Percentiles rank a stretch among this genome's conserved stretches.
phyloP scores from a whole-genome alignment of 2,888 invertebrate species.

The Embidobia sp. region DNA sequence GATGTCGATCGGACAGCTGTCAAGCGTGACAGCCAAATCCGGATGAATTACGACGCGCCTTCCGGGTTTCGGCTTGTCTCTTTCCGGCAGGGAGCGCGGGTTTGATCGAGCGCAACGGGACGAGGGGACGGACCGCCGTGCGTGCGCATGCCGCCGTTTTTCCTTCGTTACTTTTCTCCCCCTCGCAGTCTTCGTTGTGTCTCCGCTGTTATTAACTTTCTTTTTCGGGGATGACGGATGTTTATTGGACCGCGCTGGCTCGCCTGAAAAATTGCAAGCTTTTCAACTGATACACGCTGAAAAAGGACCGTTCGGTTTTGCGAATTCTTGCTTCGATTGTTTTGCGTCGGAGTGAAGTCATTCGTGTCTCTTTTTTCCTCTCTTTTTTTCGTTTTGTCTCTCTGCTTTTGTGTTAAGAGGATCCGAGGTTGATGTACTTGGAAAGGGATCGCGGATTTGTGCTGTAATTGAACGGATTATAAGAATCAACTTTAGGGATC shows the following conservation, averaged over 20 bases:
- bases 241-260: slow-evolving; percentile 13
- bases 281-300: slow-evolving; percentile 18
- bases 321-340: slow-evolving; percentile 9
- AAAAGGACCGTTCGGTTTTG: slow-evolving; percentile 30
- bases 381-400: neutral
- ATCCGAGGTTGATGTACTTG: neutral
- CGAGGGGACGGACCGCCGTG: too few relatives aligned
- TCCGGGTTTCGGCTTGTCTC: too few relatives aligned
- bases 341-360: neutral
- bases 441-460: neutral
- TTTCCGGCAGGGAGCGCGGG: too few relatives aligned
- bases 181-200: too few relatives aligned
- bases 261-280: slow-evolving; percentile 25
- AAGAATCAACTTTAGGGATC: neutral
- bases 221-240: slow-evolving; percentile 20
- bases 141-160: too few relatives aligned
- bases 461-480: slow-evolving; percentile 6
- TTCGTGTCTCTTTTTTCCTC: neutral
- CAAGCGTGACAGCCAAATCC: slow-evolving; percentile 31
- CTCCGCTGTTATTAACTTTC: neutral
- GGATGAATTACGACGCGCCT: too few relatives aligned
- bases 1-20: slow-evolving; percentile 38
- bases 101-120: too few relatives aligned
- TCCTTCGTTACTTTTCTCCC: neutral
- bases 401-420: slow-evolving; percentile 1